Evolutionary conservation across 1,140 invertebrate species (phyloP), one percentile per base, ranked within the genome.

Genomic region (Drosophila ohnishii): DNA sequence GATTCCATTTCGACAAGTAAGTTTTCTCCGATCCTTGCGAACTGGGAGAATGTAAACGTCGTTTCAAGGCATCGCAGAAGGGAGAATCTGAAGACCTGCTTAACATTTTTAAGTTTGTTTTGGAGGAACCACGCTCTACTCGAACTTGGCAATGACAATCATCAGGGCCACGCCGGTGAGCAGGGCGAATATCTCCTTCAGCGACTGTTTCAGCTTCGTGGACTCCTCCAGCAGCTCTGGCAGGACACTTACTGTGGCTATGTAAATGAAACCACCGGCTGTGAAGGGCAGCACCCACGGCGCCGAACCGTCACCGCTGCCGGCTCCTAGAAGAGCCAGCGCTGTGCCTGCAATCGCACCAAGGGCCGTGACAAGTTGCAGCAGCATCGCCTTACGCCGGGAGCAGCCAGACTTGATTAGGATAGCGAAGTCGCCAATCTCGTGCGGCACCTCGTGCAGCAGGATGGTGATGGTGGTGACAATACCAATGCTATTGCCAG

Each of bases 391-490:
- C 78, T 97, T 96, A 95, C 97, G 98, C 65, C 96, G 93, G 28
- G 95, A 96, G 92, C 99, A 99, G 1, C 98, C 97, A 39, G 96
- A 96, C 84, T 94, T 96, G n/a, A 99, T 93, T 11, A 99, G 92
- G 81, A 99, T 99, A 4, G 98, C 98, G 92, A 99, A 99, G 92
- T 99, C 98, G 0, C 97, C 98, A 50, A 99, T 96, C 92, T 99
- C 98, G 90, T 99, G 98, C 0, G 98, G 98, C 60, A 99, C 97
- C 93, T 99, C 98, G 88, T 99, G 98, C 30, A 98, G 93, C 88
- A 92, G 57, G 47, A 99, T 99, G 35, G 98, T 98, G 65, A 98
- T 95, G 0, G 98, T 99, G 8, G 98, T 99, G 0, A 99, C 92
- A 10, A 96, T 89, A 1, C 98, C 98, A 58, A 98, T 95, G 90